phyloP scores from a whole-genome alignment of 2,888 invertebrate species.

The Lycocerus yunnanus region DNA sequence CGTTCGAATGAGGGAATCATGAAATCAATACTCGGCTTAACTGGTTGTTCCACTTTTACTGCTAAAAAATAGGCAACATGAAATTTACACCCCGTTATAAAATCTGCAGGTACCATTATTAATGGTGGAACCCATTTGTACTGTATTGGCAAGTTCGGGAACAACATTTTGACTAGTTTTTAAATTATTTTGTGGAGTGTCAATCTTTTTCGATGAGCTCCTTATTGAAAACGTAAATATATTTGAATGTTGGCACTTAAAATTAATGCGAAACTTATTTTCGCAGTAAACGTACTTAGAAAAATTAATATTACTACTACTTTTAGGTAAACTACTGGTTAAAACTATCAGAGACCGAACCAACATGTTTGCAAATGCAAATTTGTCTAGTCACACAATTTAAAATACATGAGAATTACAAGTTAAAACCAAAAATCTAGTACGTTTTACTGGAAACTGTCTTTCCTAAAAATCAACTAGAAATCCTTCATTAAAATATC shows the following conservation, averaged over 20 bases:
- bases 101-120: not conserved
- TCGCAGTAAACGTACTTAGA: not conserved
- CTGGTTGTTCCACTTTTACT: not conserved
- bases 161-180: not conserved
- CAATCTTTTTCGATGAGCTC: not conserved
- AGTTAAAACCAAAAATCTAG: not conserved
- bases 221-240: not conserved
- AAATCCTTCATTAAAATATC: not conserved
- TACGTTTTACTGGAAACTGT: too few species aligned
- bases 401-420: not conserved
- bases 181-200: not conserved
- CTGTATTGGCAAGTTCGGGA: not conserved
- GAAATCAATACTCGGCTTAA: constrained; percentile 64
- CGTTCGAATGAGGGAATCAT: constrained; percentile 78
- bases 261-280: not conserved
- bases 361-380: not conserved
- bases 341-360: not conserved
- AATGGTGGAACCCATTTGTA: not conserved
- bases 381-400: not conserved
- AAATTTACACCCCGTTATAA: not conserved
- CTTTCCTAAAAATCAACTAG: too few species aligned
- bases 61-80: not conserved
- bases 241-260: not conserved
- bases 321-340: not conserved
- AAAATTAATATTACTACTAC: not conserved